Percentiles rank a stretch among this genome's conserved stretches.
phyloP scores from a whole-genome alignment of 2,888 invertebrate genomes.

The Protula sp. region DNA sequence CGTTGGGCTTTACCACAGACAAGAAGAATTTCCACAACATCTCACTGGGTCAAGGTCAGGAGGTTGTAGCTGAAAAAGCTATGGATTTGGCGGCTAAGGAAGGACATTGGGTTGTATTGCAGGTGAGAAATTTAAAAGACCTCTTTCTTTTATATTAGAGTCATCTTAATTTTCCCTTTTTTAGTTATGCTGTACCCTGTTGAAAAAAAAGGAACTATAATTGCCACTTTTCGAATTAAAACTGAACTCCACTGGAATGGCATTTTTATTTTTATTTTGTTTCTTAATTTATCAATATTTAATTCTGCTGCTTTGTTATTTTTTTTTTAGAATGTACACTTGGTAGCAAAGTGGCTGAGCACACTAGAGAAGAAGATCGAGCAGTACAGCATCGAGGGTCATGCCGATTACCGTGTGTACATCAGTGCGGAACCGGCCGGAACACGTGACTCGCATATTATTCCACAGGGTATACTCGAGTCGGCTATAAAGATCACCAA shows the following conservation, averaged over 20 bases:
- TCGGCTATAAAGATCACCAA: slow-evolving; percentile 95
- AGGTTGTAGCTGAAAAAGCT: slow-evolving; percentile 85
- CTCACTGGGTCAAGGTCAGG: slow-evolving; percentile 88
- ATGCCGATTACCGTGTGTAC: slow-evolving; percentile 76
- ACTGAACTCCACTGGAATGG: too few relatives aligned
- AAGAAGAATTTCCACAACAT: slow-evolving; percentile 84
- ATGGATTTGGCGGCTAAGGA: slow-evolving; percentile 78
- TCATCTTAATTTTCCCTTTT: too few relatives aligned
- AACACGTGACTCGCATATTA: slow-evolving; percentile 79
- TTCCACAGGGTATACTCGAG: slow-evolving; percentile 88
- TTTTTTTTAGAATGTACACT: slow-evolving; percentile 92
- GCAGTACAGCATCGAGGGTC: slow-evolving; percentile 71
- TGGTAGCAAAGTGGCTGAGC: slow-evolving; percentile 90
- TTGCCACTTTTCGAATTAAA: too few relatives aligned
- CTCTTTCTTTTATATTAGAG: too few relatives aligned
- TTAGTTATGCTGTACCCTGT: too few relatives aligned
- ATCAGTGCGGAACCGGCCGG: slow-evolving; percentile 93
- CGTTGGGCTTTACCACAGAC: slow-evolving; percentile 75
- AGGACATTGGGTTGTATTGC: slow-evolving; percentile 94
- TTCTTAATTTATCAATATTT: too few relatives aligned
- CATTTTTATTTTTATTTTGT: too few relatives aligned
- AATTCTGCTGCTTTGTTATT: too few relatives aligned
- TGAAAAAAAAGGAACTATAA: too few relatives aligned
- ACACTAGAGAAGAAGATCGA: slow-evolving; percentile 86
- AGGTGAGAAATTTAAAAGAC: too few relatives aligned